Base-by-base conservation (phyloP, 2,113 vertebrate genomes). In the Hypocryptadius cinnamomeus region DNA sequence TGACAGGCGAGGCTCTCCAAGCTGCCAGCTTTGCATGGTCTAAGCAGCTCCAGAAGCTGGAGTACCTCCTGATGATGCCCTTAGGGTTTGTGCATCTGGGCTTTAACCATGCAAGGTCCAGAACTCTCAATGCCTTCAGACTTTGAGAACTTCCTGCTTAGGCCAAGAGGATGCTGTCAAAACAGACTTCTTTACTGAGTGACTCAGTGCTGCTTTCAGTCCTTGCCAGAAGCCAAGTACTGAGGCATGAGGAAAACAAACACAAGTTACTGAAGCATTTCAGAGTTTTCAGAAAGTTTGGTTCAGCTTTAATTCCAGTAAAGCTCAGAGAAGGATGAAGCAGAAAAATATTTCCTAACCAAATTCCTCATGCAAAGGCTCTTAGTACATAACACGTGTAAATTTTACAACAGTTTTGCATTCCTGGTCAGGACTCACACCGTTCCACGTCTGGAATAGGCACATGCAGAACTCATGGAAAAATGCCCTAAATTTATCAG, bases 201-300 rank as follows among this genome's bases (percentile, higher is more conserved):
- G 93, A 92, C 93, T 95, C 91, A 96, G 91, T 95, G 69, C 53
- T 95, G 82, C 95, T 95, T 95, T 94, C 85, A 95, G 90, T 33
- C 77, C 65, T 78, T 90, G 93, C 96, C 94, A 90, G 93, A 85
- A 95, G 90, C 94, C 87, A 93, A 95, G 92, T 92, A 91, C 69
- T 93, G 94, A 95, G 85, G 79, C 90, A 95, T 37, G 87, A 84
- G 48, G 87, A 92, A 95, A 96, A 96, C 93, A 94, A 96, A 95
- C 92, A 95, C 57, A 94, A 84, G 82, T 95, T 86, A 92, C 77
- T 91, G 85, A 96, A 92, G 92, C 90, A 95, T 94, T 96, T 94
- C 95, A 92, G 85, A 92, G 87, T 90, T 83, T 95, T 95, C 90
- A 94, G 93, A 96, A 84, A 94, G 85, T 95, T 96, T 65, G 47